Base-by-base conservation (phyloP, 2,888 invertebrate genomes). In the Drosophila conformis region DNA sequence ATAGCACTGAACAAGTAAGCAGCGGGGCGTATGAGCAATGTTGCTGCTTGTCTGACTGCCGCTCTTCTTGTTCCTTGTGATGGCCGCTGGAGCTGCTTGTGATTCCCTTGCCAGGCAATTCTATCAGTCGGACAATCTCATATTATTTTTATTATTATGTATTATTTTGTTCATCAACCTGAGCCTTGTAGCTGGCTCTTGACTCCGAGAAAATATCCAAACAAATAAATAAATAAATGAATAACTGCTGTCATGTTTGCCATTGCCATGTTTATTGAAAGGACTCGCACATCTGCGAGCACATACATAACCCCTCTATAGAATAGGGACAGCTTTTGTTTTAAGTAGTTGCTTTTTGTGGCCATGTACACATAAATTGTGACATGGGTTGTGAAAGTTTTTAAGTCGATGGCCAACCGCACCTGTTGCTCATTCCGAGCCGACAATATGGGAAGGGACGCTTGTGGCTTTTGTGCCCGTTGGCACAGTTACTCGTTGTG, bases 21-120 rank as follows among this genome's bases (percentile, higher is more conserved):
- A 73, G 73, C 68, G 82, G 82, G 83, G 74, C 88, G 87, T 87
- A 87, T 89, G 84, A 80, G 87, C 87, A 78, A 87, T 81, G 72
- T 74, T 73, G 72, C 38, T 75, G 62, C 57, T 69, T 54, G 62
- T 49, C 67, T 61, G 67, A 67, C 49, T 66, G 64, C 4, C 71
- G 36, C 53, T 71, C n/a, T 66, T 56, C 61, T 57, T 68, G 52
- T 78, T 68, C 64, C 67, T 66, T 53, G 25, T 27, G 46, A 21
- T 59, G 68, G 66, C 67, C 46, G 42, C 56, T 71, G 76, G 66
- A 33, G 66, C 68, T 68, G 57, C 42, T 52, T 69, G 35, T 67
- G 63, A 56, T 62, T 31, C 56, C 63, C 69, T 48, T 69, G 72
- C 65, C 64, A 62, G 71, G 72, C 72, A 77, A 73, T 74, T 81